These are phyloP conservation scores for Sylvicola fuscatus DNA, from an alignment of 2,888 invertebrate genomes.

Conservation along the genomic window DNA sequence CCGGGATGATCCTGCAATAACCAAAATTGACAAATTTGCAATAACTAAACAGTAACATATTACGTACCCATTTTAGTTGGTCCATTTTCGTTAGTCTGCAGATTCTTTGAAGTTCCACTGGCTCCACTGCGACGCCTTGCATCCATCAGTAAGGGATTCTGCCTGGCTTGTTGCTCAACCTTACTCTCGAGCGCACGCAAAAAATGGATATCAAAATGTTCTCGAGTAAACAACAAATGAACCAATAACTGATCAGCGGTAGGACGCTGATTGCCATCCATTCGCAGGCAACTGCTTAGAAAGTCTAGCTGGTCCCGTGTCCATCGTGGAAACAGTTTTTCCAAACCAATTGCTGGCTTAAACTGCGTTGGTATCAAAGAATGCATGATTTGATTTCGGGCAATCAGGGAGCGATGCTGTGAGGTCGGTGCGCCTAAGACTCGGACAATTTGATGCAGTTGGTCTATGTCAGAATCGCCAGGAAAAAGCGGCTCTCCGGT, in stretches of 20 bases:
- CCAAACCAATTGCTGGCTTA: constrained; percentile 12
- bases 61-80: too few species aligned
- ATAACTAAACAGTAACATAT: too few species aligned
- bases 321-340: constrained; percentile 25
- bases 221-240: constrained; percentile 42
- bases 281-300: constrained; percentile 28
- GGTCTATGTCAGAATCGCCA: constrained; percentile 79
- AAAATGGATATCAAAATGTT: constrained; percentile 43
- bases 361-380: constrained; percentile 19
- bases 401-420: constrained; percentile 26
- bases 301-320: constrained; percentile 25
- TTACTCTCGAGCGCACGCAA: constrained; percentile 40
- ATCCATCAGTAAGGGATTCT: constrained; percentile 25
- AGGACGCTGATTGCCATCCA: constrained; percentile 44
- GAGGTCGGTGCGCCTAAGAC: constrained; percentile 42
- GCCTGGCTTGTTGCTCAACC: constrained; percentile 39
- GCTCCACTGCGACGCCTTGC: constrained; percentile 13
- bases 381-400: constrained; percentile 25
- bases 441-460: constrained; percentile 61
- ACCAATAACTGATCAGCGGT: constrained; percentile 39
- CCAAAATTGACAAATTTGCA: too few species aligned
- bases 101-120: background rate
- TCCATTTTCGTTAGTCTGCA: too few species aligned
- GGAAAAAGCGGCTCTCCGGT: constrained; percentile 73
- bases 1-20: too few species aligned